Evolutionary conservation across 2,113 vertebrate genomes (phyloP).

Genomic region (Bos javanicus): DNA sequence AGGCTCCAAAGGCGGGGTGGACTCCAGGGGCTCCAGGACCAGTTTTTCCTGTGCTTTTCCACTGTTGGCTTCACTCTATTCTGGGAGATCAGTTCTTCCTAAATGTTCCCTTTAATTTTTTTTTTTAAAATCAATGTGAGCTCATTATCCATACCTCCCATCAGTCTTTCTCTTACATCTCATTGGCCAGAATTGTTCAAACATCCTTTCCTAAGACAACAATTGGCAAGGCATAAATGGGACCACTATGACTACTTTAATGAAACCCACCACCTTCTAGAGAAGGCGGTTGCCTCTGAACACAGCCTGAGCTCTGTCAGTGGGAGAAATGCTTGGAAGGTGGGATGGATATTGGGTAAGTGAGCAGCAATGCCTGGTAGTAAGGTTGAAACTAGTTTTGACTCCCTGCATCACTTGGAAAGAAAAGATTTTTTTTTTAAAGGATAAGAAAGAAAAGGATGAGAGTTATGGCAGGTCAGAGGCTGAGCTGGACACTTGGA

Average conservation of each 20-base stretch:
- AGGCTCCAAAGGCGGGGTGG: not conserved
- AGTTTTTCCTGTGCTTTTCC: not conserved
- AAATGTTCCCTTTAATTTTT: not conserved
- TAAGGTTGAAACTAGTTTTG: not conserved
- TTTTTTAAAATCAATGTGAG: not conserved
- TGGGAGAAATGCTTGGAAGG: not conserved
- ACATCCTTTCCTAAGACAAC: not conserved
- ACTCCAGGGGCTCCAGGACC: not conserved
- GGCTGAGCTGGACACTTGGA: not conserved
- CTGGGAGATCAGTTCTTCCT: not conserved
- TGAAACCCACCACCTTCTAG: not conserved
- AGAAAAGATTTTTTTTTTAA: constrained; percentile 25
- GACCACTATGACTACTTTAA: not conserved
- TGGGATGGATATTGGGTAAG: not conserved
- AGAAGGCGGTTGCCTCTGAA: not conserved
- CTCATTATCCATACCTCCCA: not conserved
- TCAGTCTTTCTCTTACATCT: not conserved
- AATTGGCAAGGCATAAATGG: not conserved
- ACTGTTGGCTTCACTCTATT: not conserved
- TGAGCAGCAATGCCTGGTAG: not conserved
- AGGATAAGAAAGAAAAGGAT: not conserved
- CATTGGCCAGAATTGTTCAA: not conserved
- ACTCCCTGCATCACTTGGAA: not conserved
- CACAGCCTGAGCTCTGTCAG: not conserved
- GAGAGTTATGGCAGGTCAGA: not conserved